Base-by-base conservation (phyloP, 2,113 vertebrate species). In the Lepus timidus region DNA sequence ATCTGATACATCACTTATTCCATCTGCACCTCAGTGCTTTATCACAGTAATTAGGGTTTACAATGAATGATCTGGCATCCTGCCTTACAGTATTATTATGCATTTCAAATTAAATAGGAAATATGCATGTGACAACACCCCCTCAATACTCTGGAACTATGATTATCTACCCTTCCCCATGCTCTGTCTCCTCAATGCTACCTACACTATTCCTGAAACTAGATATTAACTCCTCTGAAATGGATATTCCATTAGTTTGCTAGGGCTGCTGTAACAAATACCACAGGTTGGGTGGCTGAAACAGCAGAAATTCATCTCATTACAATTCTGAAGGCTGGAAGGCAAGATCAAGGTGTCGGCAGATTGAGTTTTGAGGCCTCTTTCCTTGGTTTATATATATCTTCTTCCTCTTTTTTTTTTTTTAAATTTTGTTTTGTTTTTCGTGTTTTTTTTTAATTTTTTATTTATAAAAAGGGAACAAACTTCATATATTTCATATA, bases 91-190 rank as follows among this genome's bases (percentile, higher is more conserved):
- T 13, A 85, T 64, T 86, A 90, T 44, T 70, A 84, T 9, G 86
- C 16, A 55, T 62, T 94, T 90, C 67, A 91, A 90, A 88, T 88
- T 94, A 62, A 80, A 58, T 22, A 81, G 55, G 33, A 95, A 85
- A 75, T 65, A 92, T 16, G 31, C 75, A 44, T 49, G 16, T 62
- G 71, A 81, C 44, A 80, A 84, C 25, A 87, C 65, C 44, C 44
- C 78, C 68, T 88, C 23, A 89, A 62, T 83, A 89, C 76, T 51
- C 70, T 58, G 39, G 20, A 65, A 51, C 3, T 89, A 33, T 67
- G 70, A 91, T 76, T 80, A 78, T 27, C 22, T 55, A 70, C 27
- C 36, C 64, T 90, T 95, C 39, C 36, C 75, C 2, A 83, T 6
- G 19, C 70, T 88, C 55, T 2, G 8, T 83, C 71, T 84, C 22